Conservation (phyloP, 2,888 invertebrate genomes). For the Thymelicus sylvestris region DNA sequence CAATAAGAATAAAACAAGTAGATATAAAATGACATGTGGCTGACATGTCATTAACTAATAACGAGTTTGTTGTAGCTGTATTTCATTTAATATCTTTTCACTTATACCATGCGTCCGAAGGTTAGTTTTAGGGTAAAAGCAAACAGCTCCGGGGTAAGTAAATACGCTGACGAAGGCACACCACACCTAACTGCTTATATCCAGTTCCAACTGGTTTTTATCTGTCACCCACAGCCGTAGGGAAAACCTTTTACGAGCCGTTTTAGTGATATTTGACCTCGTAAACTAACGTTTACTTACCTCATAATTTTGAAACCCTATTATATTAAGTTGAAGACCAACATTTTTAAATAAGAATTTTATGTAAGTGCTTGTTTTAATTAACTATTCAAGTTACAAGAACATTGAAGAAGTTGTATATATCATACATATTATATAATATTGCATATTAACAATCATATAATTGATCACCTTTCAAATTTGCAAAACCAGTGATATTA, state of each 20-base stretch:
- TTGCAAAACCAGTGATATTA: too few species aligned
- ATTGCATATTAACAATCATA: too few species aligned
- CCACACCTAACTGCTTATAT: constrained; percentile 64
- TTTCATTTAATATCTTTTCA: constrained; percentile 35
- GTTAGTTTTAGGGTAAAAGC: constrained; percentile 77
- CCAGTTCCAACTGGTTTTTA: constrained; percentile 71
- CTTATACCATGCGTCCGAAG: constrained; percentile 51
- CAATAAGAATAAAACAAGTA: too few species aligned
- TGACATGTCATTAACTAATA: too few species aligned
- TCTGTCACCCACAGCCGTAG: constrained; percentile 75
- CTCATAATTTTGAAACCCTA: constrained; percentile 10
- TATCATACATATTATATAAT: too few species aligned
- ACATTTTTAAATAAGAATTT: too few species aligned
- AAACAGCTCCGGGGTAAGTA: constrained; percentile 79
- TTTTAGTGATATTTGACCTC: constrained; percentile 67
- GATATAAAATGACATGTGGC: too few species aligned
- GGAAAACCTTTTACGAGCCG: constrained; percentile 64
- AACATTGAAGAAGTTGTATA: too few species aligned
- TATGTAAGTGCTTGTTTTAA: too few species aligned
- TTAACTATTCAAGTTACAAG: too few species aligned
- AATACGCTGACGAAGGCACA: constrained; percentile 81
- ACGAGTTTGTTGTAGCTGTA: constrained; percentile 33
- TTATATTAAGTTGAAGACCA: too few species aligned
- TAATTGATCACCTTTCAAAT: too few species aligned
- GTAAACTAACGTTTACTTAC: constrained; percentile 29